phyloP scores from a whole-genome alignment of 2,888 invertebrate species.

The Heliothis peltigera region DNA sequence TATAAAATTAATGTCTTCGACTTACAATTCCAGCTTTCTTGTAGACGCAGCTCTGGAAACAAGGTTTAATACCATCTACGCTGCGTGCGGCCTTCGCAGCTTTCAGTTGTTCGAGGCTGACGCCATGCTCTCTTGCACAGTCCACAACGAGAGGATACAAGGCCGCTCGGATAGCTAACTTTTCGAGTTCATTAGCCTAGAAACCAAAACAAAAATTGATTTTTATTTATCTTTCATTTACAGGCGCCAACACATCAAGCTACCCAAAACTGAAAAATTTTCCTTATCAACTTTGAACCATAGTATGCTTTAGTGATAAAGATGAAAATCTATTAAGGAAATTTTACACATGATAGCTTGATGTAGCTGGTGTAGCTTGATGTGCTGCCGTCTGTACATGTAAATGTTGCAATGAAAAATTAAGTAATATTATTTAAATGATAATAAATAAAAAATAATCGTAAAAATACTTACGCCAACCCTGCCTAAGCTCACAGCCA shows the following conservation, averaged over 20 bases:
- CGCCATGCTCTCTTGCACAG: constrained; percentile 7
- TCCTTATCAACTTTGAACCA: too few relatives aligned
- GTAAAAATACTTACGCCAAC: background rate
- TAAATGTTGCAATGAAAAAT: too few relatives aligned
- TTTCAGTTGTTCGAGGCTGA: background rate
- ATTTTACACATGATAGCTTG: too few relatives aligned
- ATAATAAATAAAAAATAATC: background rate
- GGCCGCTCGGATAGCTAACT: background rate
- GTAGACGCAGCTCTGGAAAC: constrained; percentile 48
- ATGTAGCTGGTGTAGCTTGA: too few relatives aligned
- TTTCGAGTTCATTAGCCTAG: background rate
- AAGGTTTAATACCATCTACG: constrained; percentile 31
- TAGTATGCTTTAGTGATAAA: too few relatives aligned
- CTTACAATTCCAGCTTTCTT: constrained; percentile 26
- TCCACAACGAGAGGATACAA: background rate
- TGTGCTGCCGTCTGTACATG: too few relatives aligned
- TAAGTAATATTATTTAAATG: too few relatives aligned
- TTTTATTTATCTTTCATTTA: too few relatives aligned
- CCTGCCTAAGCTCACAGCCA: background rate
- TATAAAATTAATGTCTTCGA: too few relatives aligned
- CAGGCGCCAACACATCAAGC: too few relatives aligned
- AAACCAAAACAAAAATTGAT: background rate
- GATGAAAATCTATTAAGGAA: too few relatives aligned
- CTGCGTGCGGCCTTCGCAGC: background rate
- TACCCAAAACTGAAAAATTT: too few relatives aligned